Evolutionary conservation across 2,797 vertebrate genomes (phyloP).

Genomic region (Lateolabrax maculatus): DNA sequence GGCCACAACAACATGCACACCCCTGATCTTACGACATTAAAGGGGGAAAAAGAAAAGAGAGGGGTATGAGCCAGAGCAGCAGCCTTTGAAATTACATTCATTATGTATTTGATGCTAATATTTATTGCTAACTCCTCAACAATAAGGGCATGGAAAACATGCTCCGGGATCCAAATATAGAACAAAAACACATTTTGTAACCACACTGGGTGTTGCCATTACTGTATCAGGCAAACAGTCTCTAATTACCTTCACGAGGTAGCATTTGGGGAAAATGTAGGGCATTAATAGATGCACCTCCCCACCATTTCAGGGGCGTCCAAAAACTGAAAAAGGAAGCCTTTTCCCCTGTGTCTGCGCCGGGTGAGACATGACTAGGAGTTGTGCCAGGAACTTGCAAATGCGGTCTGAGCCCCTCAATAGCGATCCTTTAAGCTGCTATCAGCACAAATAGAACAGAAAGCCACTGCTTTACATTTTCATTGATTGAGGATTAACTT

Average conservation of each 20-base stretch:
- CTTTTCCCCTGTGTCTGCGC: slow-evolving; percentile 37
- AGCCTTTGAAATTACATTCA: slow-evolving; percentile 52
- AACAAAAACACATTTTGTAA: slow-evolving; percentile 22
- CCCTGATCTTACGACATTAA: slow-evolving; percentile 50
- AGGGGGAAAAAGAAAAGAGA: neutral
- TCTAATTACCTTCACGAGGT: slow-evolving; percentile 47
- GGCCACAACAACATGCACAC: slow-evolving; percentile 40
- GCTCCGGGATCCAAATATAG: slow-evolving; percentile 16
- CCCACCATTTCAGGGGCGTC: slow-evolving; percentile 36
- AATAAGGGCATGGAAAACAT: slow-evolving; percentile 4
- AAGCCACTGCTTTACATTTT: slow-evolving; percentile 77
- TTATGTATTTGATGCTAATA: slow-evolving; percentile 55
- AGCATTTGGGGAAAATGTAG: slow-evolving; percentile 31
- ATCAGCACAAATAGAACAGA: slow-evolving; percentile 79
- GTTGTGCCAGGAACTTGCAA: slow-evolving; percentile 74
- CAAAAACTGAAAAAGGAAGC: slow-evolving; percentile 45
- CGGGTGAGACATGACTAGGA: slow-evolving; percentile 62
- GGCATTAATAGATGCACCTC: slow-evolving; percentile 31
- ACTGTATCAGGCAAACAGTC: slow-evolving; percentile 50
- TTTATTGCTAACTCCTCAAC: slow-evolving; percentile 23
- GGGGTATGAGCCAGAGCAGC: slow-evolving; percentile 16
- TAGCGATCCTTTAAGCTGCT: slow-evolving; percentile 74
- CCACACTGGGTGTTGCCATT: slow-evolving; percentile 23
- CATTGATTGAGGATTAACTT: slow-evolving; percentile 79
- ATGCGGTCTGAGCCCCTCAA: slow-evolving; percentile 70